A percentile compares a stretch with the other conserved stretches of the same genome.
These are phyloP conservation scores for Oreochromis aureus DNA, from an alignment of 2,113 vertebrate species.

Conservation along the genomic window DNA sequence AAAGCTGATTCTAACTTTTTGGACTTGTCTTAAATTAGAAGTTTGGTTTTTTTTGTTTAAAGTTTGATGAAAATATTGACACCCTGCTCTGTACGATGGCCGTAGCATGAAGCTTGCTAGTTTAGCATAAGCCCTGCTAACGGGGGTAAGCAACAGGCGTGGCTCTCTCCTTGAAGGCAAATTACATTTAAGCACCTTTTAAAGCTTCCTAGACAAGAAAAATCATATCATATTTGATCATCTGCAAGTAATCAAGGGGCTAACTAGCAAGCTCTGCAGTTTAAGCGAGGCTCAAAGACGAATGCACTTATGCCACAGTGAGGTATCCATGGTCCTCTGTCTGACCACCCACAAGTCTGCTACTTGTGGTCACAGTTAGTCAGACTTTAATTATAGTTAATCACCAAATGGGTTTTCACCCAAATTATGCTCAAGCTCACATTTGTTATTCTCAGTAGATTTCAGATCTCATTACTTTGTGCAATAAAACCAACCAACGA, in stretches of 20 bases:
- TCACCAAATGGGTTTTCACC: background rate
- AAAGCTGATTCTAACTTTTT: background rate
- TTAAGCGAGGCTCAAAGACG: background rate
- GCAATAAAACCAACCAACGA: background rate
- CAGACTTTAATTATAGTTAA: background rate
- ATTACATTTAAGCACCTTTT: background rate
- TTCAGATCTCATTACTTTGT: background rate
- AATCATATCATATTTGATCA: background rate
- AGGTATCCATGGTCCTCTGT: background rate
- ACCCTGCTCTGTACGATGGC: background rate
- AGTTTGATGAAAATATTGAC: background rate
- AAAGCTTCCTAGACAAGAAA: background rate
- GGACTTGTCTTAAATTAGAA: background rate
- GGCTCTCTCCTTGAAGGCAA: background rate
- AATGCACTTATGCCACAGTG: background rate
- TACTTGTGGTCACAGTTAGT: background rate
- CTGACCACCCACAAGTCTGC: background rate
- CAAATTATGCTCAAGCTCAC: background rate
- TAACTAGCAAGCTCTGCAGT: background rate
- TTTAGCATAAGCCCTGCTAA: background rate
- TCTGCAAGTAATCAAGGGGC: background rate
- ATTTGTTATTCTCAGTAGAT: background rate
- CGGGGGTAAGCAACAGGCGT: background rate
- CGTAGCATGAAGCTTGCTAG: background rate
- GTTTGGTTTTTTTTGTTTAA: accelerated